Evolutionary conservation across 2,113 vertebrate genomes (phyloP).

Genomic region (Labeo catla): DNA sequence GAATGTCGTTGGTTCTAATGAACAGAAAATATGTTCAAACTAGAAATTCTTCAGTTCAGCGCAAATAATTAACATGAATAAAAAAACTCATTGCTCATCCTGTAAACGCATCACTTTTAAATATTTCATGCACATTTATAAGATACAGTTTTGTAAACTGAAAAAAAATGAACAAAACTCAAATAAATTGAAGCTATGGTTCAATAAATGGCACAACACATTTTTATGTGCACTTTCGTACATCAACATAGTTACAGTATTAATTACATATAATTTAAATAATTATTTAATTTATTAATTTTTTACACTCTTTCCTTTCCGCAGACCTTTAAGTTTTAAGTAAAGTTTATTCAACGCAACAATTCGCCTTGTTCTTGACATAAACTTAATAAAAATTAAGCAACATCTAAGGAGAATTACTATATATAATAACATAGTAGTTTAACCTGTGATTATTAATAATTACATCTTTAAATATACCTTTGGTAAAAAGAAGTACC

Average conservation of each 20-base stretch:
- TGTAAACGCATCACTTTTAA: not conserved
- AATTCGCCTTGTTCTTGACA: not conserved
- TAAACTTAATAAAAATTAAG: not conserved
- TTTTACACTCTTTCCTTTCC: not conserved
- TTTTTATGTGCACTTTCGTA: not conserved
- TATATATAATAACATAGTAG: not conserved
- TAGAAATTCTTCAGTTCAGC: constrained; percentile 50
- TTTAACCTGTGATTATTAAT: not conserved
- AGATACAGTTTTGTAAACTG: not conserved
- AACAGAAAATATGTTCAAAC: not conserved
- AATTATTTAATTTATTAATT: not conserved
- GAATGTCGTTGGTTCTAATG: not conserved
- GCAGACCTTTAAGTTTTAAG: not conserved
- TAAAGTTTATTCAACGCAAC: not conserved
- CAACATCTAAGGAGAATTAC: not conserved
- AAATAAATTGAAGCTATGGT: not conserved
- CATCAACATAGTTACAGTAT: not conserved
- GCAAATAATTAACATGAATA: constrained; percentile 63
- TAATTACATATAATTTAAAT: not conserved
- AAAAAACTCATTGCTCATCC: constrained; percentile 3
- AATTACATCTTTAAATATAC: not conserved
- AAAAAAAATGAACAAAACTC: not conserved
- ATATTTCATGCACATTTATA: not conserved
- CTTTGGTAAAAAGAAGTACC: not conserved
- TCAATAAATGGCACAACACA: not conserved